Evolutionary conservation across 64 coral and sea anemone species (phyloP), one percentile per base, ranked within the genome.

Genomic region (Acropora tenuis): DNA sequence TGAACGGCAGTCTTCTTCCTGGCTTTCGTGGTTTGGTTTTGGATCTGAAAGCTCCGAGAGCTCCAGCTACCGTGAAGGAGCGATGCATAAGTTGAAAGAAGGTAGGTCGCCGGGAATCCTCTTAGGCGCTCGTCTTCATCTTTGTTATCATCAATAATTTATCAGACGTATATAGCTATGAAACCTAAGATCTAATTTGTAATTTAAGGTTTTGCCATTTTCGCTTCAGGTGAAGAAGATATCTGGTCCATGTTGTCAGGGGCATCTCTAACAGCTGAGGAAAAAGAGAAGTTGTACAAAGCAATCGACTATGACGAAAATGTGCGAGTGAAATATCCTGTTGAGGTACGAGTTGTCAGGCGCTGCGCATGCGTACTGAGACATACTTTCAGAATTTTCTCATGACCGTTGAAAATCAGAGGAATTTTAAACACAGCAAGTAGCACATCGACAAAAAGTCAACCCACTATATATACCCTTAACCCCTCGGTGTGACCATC

Each of bases 241-340:
- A 18, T 78, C 65, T 77, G 74, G 48, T 84, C 88, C 5, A 89
- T 73, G 11, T 42, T 94, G 42, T 88, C 88, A 59, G 80, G 90
- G 59, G 72, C 79, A 71, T 88, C 88, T 16, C 76, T 94, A 18
- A 57, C 93, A 15, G 60, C 74, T 4, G 87, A 77, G 41, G 93
- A 94, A 86, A 94, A 94, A 74, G 87, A 94, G 5, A 89, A 85
- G 47, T 52, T 94, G 48, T 94, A 94, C 73, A 82, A 90, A 83
- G 93, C 93, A 8, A 89, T 94, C 43, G 86, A 94, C 50, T 94
- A 94, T 59, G 86, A 75, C 74, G 93, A 94, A 78, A 90, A 19
- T 67, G 82, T 76, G 4, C 79, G 72, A 8, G 76, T 90, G 13
- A 94, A 94, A 87, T 94, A 94, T 57, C 81, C 93, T 16, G 75